Conservation (phyloP, 2,113 vertebrate species). For the Coturnix japonica region DNA sequence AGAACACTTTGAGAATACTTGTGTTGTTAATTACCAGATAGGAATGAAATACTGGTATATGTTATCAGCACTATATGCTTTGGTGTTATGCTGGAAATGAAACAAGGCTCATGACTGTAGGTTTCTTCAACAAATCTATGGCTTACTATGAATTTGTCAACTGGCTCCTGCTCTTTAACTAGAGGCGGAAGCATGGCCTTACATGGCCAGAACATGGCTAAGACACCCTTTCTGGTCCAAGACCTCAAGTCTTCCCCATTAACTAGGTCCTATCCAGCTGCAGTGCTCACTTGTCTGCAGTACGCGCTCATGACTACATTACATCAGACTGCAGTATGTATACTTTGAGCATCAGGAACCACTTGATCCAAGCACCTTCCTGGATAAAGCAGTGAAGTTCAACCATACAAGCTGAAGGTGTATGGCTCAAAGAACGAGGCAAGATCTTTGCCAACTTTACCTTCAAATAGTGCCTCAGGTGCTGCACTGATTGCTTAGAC, state of each 20-base stretch:
- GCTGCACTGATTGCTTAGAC: neutral
- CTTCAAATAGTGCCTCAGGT: neutral
- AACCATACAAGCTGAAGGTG: neutral
- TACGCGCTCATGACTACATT: accelerated
- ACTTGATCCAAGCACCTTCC: neutral
- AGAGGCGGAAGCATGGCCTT: neutral
- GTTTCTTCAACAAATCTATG: neutral
- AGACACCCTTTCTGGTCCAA: neutral
- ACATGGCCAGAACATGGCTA: neutral
- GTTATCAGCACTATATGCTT: neutral
- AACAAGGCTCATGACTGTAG: neutral
- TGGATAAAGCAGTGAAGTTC: neutral
- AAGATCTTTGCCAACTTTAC: neutral
- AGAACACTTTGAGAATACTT: neutral
- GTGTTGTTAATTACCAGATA: neutral
- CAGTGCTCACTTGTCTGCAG: neutral
- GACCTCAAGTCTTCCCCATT: neutral
- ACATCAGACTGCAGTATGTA: neutral
- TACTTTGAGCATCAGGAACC: too few species aligned
- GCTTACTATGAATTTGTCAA: neutral
- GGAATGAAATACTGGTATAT: neutral
- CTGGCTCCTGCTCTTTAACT: neutral
- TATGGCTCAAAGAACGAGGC: neutral
- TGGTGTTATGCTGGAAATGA: neutral
- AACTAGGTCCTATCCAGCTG: neutral